Evolutionary conservation across 2,113 vertebrate genomes (phyloP).

Genomic region (Labeo catla): DNA sequence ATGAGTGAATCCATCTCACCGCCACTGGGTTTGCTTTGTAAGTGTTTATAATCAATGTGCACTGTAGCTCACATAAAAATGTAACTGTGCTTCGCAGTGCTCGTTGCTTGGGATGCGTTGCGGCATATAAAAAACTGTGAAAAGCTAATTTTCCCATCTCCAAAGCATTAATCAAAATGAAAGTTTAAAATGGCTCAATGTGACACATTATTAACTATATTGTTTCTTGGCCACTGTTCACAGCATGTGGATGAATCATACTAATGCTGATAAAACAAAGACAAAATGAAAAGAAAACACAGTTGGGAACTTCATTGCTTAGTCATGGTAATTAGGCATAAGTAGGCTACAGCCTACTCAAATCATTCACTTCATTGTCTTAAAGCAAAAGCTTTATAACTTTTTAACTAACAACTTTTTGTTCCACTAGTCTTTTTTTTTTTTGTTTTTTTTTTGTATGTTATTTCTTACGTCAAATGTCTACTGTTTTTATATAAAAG

Average conservation of each 20-base stretch:
- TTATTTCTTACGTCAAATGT: background rate
- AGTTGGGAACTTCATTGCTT: constrained; percentile 9
- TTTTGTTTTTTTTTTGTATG: background rate
- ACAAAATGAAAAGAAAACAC: constrained; percentile 16
- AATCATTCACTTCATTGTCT: constrained; percentile 24
- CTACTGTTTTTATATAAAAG: background rate
- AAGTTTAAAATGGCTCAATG: constrained; percentile 14
- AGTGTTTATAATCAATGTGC: constrained; percentile 15
- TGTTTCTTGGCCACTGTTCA: constrained; percentile 22
- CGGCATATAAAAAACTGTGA: background rate
- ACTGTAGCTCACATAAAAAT: constrained; percentile 6
- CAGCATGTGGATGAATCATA: constrained; percentile 30
- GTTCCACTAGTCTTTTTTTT: background rate
- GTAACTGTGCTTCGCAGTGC: background rate
- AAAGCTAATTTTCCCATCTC: background rate
- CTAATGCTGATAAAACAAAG: constrained; percentile 15
- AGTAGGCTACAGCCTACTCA: constrained; percentile 13
- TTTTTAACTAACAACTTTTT: background rate
- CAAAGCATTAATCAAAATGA: constrained; percentile 22
- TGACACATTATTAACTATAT: constrained; percentile 29
- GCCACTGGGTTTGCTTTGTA: background rate
- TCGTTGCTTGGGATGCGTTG: background rate
- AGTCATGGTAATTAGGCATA: constrained; percentile 21
- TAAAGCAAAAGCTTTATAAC: background rate
- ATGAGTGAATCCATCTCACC: background rate